These are phyloP conservation scores for Botrylloides violaceus DNA, from an alignment of 23 tunicate species.

Conservation along the genomic window DNA sequence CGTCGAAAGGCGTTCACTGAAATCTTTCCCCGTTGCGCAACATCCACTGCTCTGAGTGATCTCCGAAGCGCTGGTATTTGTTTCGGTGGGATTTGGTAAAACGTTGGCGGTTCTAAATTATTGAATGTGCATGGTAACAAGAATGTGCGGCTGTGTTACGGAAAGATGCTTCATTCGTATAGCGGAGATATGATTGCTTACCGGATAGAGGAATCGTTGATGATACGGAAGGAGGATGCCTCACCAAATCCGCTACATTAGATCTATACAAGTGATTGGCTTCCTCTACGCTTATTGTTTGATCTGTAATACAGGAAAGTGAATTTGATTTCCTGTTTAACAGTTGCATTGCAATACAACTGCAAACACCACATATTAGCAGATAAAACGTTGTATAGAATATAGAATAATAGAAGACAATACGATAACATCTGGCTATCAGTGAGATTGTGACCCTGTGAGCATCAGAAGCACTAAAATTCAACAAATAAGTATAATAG, in stretches of 20 bases:
- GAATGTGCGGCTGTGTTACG: too few species aligned
- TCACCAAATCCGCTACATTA: constrained; percentile 26
- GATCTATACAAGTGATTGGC: constrained; percentile 36
- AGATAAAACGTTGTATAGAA: too few species aligned
- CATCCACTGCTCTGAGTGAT: constrained; percentile 52
- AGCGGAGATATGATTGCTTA: too few species aligned
- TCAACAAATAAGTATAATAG: too few species aligned
- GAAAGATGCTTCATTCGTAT: too few species aligned
- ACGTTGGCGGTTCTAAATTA: constrained; percentile 14
- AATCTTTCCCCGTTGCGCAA: constrained; percentile 47
- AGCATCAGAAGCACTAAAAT: too few species aligned
- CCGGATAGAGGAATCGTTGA: constrained; percentile 16
- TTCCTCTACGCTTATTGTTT: constrained; percentile 3
- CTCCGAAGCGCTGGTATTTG: constrained; percentile 56
- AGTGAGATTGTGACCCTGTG: too few species aligned
- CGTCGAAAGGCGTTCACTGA: constrained; percentile 56
- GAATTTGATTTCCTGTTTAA: too few species aligned
- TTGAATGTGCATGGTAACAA: not conserved
- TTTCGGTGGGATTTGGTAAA: constrained; percentile 32
- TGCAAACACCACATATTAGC: too few species aligned
- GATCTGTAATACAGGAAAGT: not conserved
- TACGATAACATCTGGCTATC: too few species aligned
- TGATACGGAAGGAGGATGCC: constrained; percentile 62
- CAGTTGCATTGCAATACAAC: too few species aligned
- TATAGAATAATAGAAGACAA: too few species aligned